phyloP scores from a whole-genome alignment of 1,140 invertebrate genomes.

The Amphibalanus amphitrite region DNA sequence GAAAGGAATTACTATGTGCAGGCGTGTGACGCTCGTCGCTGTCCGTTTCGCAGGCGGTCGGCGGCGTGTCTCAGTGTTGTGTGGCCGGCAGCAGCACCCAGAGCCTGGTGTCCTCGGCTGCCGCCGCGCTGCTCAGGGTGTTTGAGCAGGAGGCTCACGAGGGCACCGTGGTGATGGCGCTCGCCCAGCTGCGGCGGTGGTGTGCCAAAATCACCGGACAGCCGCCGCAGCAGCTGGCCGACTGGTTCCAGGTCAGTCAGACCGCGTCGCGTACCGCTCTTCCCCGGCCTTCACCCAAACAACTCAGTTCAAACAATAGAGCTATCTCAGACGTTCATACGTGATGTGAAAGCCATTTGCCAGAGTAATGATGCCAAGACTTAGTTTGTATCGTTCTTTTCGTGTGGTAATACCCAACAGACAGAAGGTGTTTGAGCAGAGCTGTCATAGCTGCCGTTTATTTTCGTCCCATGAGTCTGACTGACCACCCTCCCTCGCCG shows the following conservation, averaged over 20 bases:
- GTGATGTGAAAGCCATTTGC: slow-evolving; percentile 2
- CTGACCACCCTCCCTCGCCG: too few species aligned
- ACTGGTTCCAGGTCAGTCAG: slow-evolving; percentile 38
- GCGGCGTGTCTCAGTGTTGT: slow-evolving; percentile 54
- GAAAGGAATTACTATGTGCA: background rate
- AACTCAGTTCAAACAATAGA: background rate
- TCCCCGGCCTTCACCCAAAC: slow-evolving; percentile 10
- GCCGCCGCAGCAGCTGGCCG: slow-evolving; percentile 48
- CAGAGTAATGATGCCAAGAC: slow-evolving; percentile 1
- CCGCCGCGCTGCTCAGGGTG: slow-evolving; percentile 52
- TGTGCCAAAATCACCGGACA: slow-evolving; percentile 43
- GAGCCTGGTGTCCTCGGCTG: slow-evolving; percentile 40
- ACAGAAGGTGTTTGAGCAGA: background rate
- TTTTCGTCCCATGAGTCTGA: too few species aligned
- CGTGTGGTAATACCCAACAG: background rate
- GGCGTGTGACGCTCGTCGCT: slow-evolving; percentile 14
- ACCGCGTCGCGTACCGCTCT: background rate
- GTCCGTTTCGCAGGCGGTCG: slow-evolving; percentile 44
- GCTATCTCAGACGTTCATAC: background rate
- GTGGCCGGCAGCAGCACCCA: slow-evolving; percentile 39
- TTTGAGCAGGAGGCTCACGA: slow-evolving; percentile 82
- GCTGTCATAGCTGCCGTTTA: too few species aligned
- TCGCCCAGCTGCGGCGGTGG: slow-evolving; percentile 68
- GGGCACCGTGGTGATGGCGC: slow-evolving; percentile 60
- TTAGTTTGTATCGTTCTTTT: slow-evolving; percentile 17